These are phyloP conservation scores for Orthonychiurus folsomi DNA, from an alignment of 2,888 invertebrate species.

Conservation along the genomic window DNA sequence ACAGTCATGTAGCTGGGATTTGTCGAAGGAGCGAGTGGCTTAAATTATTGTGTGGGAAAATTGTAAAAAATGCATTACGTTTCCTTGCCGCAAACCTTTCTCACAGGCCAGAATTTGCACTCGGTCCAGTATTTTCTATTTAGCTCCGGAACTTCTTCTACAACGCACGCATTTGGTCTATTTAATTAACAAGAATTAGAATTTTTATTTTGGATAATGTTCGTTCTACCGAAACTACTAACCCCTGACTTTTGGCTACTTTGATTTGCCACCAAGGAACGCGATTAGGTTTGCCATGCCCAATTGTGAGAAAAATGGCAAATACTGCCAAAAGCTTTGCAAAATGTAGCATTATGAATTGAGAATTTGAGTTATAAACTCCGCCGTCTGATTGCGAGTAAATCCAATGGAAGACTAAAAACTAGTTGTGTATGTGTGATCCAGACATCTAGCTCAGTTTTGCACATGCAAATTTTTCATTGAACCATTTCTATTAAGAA, in stretches of 20 bases:
- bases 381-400: background rate
- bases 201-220: background rate
- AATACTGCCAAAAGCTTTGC: background rate
- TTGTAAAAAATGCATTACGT: conserved; percentile 43
- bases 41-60: too few species aligned
- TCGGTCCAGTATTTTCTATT: conserved; percentile 45
- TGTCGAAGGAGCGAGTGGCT: too few species aligned
- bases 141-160: conserved; percentile 45
- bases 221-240: conserved; percentile 22
- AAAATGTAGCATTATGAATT: background rate
- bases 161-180: conserved; percentile 47
- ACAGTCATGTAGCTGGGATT: background rate
- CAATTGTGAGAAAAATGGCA: background rate
- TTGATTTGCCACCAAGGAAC: conserved; percentile 46
- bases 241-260: conserved; percentile 45
- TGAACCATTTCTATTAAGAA: background rate
- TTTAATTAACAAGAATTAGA: conserved; percentile 15
- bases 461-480: background rate
- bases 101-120: conserved; percentile 45
- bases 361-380: background rate
- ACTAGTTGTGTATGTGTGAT: background rate
- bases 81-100: conserved; percentile 45
- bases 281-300: conserved; percentile 22
- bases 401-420: background rate
- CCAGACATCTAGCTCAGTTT: background rate